Conservation (phyloP, 2,113 vertebrate species). For the Camelus bactrianus region DNA sequence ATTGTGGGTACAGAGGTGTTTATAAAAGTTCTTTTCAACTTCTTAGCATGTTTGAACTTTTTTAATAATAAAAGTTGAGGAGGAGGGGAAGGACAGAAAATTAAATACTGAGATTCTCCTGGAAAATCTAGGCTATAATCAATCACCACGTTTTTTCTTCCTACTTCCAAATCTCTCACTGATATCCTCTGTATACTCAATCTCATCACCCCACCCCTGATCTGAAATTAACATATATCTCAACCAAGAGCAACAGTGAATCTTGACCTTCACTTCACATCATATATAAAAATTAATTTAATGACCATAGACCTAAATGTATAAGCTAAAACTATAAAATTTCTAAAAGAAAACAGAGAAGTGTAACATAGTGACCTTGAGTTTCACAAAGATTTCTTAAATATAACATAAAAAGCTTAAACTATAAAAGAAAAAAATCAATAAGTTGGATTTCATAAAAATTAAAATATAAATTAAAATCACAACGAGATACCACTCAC, state of each 20-base stretch:
- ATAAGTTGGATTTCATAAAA: not conserved
- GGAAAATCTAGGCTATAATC: not conserved
- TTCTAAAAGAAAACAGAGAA: not conserved
- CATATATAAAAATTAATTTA: not conserved
- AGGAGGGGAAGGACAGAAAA: not conserved
- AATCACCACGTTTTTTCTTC: not conserved
- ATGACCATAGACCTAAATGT: not conserved
- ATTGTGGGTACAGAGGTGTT: not conserved
- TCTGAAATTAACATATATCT: not conserved
- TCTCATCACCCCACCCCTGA: not conserved
- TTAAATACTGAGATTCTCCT: not conserved
- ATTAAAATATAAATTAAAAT: constrained; percentile 50
- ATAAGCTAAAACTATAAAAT: not conserved
- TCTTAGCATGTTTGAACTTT: not conserved
- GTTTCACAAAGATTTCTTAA: constrained; percentile 4
- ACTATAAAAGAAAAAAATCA: constrained; percentile 2
- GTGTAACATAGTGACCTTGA: not conserved
- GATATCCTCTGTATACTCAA: not conserved
- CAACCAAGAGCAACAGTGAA: not conserved
- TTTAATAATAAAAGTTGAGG: not conserved
- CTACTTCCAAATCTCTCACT: not conserved
- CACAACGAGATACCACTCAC: not conserved
- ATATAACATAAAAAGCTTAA: not conserved
- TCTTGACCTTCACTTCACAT: not conserved
- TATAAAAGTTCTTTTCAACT: not conserved